These are phyloP conservation scores for Planococcus citri DNA, from an alignment of 1,140 invertebrate genomes.

Conservation along the genomic window DNA sequence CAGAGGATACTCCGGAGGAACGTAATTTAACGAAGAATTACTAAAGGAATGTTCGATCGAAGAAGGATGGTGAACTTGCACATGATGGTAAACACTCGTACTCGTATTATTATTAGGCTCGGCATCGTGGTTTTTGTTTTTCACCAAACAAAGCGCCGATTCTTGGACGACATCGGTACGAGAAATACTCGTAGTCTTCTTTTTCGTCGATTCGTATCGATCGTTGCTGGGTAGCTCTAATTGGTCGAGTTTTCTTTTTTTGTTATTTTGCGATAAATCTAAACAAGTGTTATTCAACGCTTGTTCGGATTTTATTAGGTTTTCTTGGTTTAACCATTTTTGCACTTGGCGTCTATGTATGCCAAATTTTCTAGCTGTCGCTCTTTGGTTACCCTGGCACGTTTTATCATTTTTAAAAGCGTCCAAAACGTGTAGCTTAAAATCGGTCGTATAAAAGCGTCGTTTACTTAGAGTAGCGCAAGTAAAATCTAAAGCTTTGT, in stretches of 20 bases:
- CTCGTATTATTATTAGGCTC: constrained; percentile 13
- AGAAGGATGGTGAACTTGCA: neutral
- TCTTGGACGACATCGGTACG: constrained; percentile 26
- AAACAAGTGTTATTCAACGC: constrained; percentile 17
- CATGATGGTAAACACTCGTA: constrained; percentile 3
- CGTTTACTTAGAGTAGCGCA: constrained; percentile 33
- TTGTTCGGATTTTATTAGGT: constrained; percentile 28
- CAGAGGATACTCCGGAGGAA: neutral
- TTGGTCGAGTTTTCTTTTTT: constrained; percentile 23
- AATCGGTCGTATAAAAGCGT: constrained; percentile 39
- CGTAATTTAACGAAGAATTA: constrained; percentile 10
- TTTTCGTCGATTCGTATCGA: too few species aligned
- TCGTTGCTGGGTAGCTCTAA: neutral
- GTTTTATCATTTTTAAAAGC: constrained; percentile 39
- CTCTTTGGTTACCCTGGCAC: constrained; percentile 45
- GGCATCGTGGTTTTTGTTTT: constrained; percentile 20
- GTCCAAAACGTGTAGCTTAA: constrained; percentile 41
- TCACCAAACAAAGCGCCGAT: constrained; percentile 31
- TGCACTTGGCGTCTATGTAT: constrained; percentile 50
- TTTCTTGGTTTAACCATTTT: constrained; percentile 46
- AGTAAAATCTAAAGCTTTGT: constrained; percentile 30
- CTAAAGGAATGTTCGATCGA: neutral
- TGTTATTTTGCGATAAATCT: constrained; percentile 24
- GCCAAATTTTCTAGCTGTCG: constrained; percentile 47
- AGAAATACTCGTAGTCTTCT: neutral